phyloP scores from a whole-genome alignment of 2,113 vertebrate genomes.

The Caretta caretta region DNA sequence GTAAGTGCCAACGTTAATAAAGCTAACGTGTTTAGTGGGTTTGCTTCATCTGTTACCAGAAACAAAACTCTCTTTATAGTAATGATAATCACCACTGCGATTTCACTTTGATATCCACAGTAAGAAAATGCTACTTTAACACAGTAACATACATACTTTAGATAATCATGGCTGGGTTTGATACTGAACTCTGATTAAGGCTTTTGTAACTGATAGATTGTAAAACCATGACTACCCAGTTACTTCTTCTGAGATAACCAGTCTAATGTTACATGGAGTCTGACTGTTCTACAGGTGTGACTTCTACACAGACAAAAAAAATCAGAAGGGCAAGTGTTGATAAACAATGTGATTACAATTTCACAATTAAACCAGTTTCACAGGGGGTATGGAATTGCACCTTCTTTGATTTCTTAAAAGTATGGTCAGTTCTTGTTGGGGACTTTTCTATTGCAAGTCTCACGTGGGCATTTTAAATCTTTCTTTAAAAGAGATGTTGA shows the following conservation, averaged over 20 bases:
- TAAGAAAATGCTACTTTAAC: not conserved
- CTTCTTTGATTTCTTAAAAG: not conserved
- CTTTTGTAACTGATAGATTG: not conserved
- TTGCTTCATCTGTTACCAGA: not conserved
- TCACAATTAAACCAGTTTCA: not conserved
- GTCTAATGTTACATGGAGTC: not conserved
- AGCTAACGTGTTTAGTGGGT: not conserved
- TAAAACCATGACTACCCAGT: not conserved
- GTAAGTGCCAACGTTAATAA: slow-evolving; percentile 59
- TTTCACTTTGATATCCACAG: not conserved
- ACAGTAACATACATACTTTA: not conserved
- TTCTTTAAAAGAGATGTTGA: not conserved
- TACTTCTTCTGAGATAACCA: not conserved
- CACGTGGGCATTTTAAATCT: not conserved
- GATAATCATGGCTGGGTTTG: not conserved
- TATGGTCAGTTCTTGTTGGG: not conserved
- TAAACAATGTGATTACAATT: not conserved
- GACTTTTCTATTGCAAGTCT: not conserved
- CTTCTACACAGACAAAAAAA: not conserved
- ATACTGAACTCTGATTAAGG: not conserved
- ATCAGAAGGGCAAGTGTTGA: not conserved
- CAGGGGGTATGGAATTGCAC: not conserved
- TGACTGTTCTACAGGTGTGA: not conserved
- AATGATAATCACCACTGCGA: rapidly evolving
- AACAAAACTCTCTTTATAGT: not conserved